Evolutionary conservation across 2,113 vertebrate species (phyloP).

Genomic region (Lethenteron reissneri): DNA sequence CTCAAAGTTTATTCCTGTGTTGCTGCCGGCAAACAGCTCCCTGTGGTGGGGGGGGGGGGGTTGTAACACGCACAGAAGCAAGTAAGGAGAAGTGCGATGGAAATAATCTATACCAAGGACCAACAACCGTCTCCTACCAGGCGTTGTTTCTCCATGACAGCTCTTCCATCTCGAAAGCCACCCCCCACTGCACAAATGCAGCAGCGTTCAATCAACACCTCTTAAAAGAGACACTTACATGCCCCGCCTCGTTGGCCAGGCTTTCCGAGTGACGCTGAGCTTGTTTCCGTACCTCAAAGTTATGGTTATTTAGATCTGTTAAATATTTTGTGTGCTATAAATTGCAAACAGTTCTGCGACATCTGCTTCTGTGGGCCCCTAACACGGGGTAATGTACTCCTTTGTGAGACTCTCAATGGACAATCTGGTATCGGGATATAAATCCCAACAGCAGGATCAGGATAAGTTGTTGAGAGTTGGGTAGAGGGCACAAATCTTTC

Average conservation of each 20-base stretch:
- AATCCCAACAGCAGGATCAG: no score
- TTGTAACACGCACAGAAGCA: not conserved
- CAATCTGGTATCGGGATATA: no score
- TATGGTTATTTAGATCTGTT: no score
- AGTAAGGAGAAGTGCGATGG: not conserved
- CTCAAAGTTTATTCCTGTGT: constrained; percentile 64
- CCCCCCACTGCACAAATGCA: not conserved
- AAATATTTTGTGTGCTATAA: no score
- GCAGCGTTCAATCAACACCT: not conserved
- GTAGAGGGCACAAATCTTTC: no score
- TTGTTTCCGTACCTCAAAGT: no score
- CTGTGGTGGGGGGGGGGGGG: not conserved
- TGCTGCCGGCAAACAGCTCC: constrained; percentile 43
- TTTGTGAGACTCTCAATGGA: no score
- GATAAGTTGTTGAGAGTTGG: no score
- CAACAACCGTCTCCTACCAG: not conserved
- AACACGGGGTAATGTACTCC: no score
- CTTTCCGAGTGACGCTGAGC: no score
- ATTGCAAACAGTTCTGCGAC: no score
- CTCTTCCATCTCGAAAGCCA: not conserved
- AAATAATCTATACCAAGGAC: not conserved
- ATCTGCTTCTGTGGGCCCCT: no score
- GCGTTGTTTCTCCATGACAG: not conserved
- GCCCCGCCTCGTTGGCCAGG: not conserved
- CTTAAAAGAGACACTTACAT: not conserved